Conservation (phyloP, 2,797 vertebrate species). For the Melanotaenia nigrans region DNA sequence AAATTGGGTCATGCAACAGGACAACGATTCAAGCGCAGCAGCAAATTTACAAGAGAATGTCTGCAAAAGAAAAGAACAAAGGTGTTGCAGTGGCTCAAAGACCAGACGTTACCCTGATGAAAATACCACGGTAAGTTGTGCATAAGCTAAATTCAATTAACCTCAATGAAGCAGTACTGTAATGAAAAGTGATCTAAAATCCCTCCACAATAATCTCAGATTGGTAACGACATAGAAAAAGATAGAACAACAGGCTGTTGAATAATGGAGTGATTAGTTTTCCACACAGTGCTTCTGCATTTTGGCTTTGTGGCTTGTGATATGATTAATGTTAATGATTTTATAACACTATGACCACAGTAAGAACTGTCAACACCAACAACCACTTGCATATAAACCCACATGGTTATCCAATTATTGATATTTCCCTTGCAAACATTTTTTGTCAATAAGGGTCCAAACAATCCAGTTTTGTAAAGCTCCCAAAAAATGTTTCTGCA, state of each 20-base stretch:
- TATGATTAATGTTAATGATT: background rate
- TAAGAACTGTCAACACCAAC: background rate
- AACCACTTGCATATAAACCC: background rate
- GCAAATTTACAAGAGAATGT: background rate
- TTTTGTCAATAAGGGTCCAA: background rate
- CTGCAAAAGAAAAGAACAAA: background rate
- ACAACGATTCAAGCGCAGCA: conserved; percentile 11
- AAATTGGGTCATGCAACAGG: conserved; percentile 13
- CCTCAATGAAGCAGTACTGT: background rate
- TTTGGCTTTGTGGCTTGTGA: background rate
- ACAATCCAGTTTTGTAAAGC: background rate
- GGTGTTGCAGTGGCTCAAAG: background rate
- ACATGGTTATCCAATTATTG: background rate
- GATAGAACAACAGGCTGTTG: background rate
- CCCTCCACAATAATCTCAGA: background rate
- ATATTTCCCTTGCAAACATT: background rate
- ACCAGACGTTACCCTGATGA: background rate
- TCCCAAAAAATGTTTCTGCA: background rate
- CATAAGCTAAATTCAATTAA: background rate
- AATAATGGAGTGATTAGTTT: background rate
- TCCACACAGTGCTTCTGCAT: background rate
- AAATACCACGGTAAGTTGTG: background rate
- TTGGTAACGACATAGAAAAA: background rate
- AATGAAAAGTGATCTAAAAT: background rate
- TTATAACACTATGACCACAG: background rate